phyloP scores from a whole-genome alignment of 2,888 invertebrate genomes.

The Allacma fusca region DNA sequence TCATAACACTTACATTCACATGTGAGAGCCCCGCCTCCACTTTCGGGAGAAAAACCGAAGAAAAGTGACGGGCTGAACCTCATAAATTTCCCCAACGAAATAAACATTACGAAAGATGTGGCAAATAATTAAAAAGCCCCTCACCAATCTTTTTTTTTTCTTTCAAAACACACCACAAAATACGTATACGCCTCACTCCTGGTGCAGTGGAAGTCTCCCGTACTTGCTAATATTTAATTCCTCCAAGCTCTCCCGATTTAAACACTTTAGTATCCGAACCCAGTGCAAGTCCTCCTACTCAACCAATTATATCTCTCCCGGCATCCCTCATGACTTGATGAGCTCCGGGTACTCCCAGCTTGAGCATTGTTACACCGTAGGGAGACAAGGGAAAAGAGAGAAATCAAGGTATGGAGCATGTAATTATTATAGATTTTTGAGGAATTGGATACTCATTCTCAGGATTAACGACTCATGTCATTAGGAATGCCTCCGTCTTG shows the following conservation, averaged over 20 bases:
- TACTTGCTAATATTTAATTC: background rate
- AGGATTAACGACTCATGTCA: slow-evolving; percentile 16
- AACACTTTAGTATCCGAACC: background rate
- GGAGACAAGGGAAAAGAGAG: background rate
- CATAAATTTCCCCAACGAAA: slow-evolving; percentile 48
- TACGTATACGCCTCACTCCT: too few species aligned
- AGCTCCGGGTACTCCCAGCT: background rate
- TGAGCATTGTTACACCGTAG: background rate
- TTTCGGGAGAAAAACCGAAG: slow-evolving; percentile 27
- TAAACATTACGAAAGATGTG: slow-evolving; percentile 49
- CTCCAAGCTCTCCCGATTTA: background rate
- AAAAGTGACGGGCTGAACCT: slow-evolving; percentile 47
- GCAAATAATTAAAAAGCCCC: slow-evolving; percentile 49
- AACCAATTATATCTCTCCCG: background rate
- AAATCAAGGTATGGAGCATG: background rate
- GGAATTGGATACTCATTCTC: background rate
- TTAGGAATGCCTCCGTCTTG: background rate
- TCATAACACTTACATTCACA: background rate
- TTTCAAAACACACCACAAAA: background rate
- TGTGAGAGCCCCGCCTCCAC: slow-evolving; percentile 24
- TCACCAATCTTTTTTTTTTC: slow-evolving; percentile 17
- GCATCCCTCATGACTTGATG: background rate
- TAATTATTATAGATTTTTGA: background rate
- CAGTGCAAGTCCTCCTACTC: background rate
- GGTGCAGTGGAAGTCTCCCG: background rate